Percentiles rank a stretch among this genome's conserved stretches.
Conservation (phyloP, 1,140 invertebrate species). For the Aphis craccivora region DNA sequence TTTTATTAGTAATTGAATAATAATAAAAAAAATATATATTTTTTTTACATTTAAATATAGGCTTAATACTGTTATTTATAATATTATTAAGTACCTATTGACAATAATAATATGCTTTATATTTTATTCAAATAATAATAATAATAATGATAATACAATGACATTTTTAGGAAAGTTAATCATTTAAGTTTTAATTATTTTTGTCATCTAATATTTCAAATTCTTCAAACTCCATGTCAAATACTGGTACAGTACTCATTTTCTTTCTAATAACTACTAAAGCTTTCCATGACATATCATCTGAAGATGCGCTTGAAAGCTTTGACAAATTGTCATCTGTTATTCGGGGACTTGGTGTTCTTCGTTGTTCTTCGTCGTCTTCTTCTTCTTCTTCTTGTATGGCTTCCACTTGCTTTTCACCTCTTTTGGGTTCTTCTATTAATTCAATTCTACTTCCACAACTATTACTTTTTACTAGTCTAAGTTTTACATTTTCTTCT, state of each 20-base stretch:
- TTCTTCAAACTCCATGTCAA: slow-evolving; percentile 83
- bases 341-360: slow-evolving; percentile 62
- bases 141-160: not conserved
- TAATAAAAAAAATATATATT: too few species aligned
- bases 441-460: slow-evolving; percentile 82
- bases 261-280: slow-evolving; percentile 43
- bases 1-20: too few species aligned
- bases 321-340: slow-evolving; percentile 63
- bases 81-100: not conserved
- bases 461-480: slow-evolving; percentile 81
- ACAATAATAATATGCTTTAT: not conserved
- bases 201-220: slow-evolving; percentile 71
- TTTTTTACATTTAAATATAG: not conserved
- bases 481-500: slow-evolving; percentile 63
- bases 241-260: slow-evolving; percentile 68
- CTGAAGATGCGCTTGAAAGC: slow-evolving; percentile 62
- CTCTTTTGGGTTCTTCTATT: slow-evolving; percentile 67
- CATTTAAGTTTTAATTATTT: slow-evolving; percentile 16
- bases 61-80: not conserved
- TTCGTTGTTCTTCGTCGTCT: slow-evolving; percentile 65
- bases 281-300: slow-evolving; percentile 64
- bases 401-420: slow-evolving; percentile 57
- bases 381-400: slow-evolving; percentile 61
- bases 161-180: not conserved
- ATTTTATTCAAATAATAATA: not conserved